Conservation (phyloP, 1,140 invertebrate genomes). For the Caerostris darwini region DNA sequence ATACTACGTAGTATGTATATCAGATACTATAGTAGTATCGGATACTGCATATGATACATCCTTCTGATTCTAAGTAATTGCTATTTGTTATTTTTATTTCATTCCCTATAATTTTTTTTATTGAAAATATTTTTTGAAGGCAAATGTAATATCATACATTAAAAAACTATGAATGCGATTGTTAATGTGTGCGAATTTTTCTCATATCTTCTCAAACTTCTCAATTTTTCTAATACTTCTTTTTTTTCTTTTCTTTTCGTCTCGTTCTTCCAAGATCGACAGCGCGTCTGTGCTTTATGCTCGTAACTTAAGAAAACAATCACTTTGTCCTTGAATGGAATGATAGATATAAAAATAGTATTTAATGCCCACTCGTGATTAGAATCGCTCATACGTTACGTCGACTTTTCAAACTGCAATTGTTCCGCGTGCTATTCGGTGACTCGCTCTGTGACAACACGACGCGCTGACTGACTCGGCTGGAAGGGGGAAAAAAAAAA, state of each 20-base stretch:
- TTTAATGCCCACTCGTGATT: constrained; percentile 36
- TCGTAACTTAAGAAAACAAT: constrained; percentile 12
- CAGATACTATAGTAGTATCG: too few species aligned
- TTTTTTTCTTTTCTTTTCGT: background rate
- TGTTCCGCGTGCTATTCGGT: constrained; percentile 4
- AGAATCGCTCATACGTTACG: constrained; percentile 43
- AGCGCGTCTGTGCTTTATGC: background rate
- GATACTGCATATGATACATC: too few species aligned
- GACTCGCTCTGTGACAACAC: background rate
- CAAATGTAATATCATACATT: too few species aligned
- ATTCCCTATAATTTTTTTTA: too few species aligned
- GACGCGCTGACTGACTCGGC: background rate
- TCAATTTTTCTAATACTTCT: too few species aligned
- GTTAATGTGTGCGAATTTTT: too few species aligned
- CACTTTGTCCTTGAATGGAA: constrained; percentile 13
- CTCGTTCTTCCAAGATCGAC: background rate
- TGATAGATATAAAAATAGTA: constrained; percentile 26
- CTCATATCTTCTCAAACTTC: too few species aligned
- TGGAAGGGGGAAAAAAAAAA: background rate
- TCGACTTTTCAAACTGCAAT: background rate
- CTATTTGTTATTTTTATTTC: too few species aligned
- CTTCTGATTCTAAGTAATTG: too few species aligned
- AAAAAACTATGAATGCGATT: too few species aligned
- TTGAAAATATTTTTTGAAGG: too few species aligned
- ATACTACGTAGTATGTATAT: too few species aligned